phyloP scores from a whole-genome alignment of 2,113 vertebrate species.

The Melanerpes formicivorus region DNA sequence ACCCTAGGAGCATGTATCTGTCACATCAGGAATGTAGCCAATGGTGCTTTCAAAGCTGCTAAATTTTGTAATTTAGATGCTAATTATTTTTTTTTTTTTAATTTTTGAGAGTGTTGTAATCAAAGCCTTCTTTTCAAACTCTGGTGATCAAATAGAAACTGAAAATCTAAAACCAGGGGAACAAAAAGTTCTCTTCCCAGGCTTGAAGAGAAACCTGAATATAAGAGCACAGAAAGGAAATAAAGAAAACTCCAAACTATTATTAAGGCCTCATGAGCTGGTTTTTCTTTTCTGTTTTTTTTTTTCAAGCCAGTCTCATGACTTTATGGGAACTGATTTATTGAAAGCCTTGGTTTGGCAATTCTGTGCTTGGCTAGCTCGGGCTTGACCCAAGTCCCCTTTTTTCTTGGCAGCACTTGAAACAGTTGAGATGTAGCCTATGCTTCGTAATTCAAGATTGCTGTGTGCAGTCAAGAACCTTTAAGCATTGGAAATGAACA shows the following conservation, averaged over 20 bases:
- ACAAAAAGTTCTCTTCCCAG: neutral
- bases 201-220: neutral
- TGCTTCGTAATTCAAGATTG: slow-evolving; percentile 33
- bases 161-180: neutral
- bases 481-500: neutral
- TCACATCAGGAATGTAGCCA: neutral
- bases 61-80: neutral
- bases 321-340: slow-evolving; percentile 53
- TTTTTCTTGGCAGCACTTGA: slow-evolving; percentile 56
- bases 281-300: too few relatives aligned
- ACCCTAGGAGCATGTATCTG: neutral
- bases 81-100: neutral
- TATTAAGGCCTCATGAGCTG: neutral
- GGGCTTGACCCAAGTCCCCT: slow-evolving; percentile 24
- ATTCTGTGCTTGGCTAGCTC: slow-evolving; percentile 37
- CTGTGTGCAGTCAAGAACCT: neutral
- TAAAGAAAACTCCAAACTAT: slow-evolving; percentile 3
- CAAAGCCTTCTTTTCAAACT: neutral
- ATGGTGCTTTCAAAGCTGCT: neutral
- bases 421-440: slow-evolving; percentile 13
- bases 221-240: neutral
- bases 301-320: slow-evolving; percentile 6
- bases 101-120: neutral
- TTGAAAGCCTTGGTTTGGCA: slow-evolving; percentile 49
- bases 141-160: neutral